Evolutionary conservation across 1,140 invertebrate genomes (phyloP).

Genomic region (Branchinecta lynchi): DNA sequence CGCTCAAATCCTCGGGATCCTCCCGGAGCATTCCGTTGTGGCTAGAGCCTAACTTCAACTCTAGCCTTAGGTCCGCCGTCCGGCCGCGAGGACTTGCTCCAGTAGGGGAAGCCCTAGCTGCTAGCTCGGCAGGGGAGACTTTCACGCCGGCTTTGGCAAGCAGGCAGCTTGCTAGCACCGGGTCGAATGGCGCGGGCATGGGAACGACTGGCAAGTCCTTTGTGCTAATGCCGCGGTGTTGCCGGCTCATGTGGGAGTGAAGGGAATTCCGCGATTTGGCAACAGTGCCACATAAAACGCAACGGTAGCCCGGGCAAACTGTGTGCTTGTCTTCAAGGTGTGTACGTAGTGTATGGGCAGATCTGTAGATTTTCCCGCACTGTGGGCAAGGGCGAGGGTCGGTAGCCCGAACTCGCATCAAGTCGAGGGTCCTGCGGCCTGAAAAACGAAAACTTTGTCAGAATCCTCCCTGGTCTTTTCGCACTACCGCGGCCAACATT

Average conservation of each 20-base stretch:
- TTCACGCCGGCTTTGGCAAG: conserved; percentile 67
- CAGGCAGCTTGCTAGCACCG: conserved; percentile 59
- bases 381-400: conserved; percentile 79
- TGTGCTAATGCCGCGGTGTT: conserved; percentile 76
- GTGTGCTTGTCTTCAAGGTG: conserved; percentile 84
- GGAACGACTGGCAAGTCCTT: conserved; percentile 76
- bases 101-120: conserved; percentile 63
- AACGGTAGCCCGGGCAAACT: conserved; percentile 74
- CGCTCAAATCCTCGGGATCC: background rate
- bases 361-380: conserved; percentile 76
- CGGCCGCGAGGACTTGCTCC: conserved; percentile 45
- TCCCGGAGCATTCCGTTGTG: background rate
- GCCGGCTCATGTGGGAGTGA: conserved; percentile 80
- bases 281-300: conserved; percentile 75
- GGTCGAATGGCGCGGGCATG: conserved; percentile 78
- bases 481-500: background rate
- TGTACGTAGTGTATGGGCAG: conserved; percentile 70
- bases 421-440: conserved; percentile 48
- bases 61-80: conserved; percentile 50
- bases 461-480: background rate
- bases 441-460: conserved; percentile 13
- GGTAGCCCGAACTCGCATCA: conserved; percentile 68
- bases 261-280: conserved; percentile 77
- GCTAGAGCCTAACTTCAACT: conserved; percentile 32
- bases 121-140: conserved; percentile 54